Evolutionary conservation across 2,888 invertebrate genomes (phyloP).

Genomic region (Rutpela maculata): DNA sequence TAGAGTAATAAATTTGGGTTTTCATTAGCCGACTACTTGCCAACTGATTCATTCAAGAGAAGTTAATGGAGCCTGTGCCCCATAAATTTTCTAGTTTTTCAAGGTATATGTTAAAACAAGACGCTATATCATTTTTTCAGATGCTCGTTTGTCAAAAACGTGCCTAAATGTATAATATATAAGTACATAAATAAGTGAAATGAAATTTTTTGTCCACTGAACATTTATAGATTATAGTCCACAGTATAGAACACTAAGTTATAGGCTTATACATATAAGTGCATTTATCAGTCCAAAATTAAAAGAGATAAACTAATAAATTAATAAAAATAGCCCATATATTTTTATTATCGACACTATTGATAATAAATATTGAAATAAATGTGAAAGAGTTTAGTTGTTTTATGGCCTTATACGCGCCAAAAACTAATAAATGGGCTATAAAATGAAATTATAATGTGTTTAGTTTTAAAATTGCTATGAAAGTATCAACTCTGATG

Average conservation of each 20-base stretch:
- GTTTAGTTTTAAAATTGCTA: conserved; percentile 14
- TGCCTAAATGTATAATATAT: not conserved
- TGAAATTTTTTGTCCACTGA: not conserved
- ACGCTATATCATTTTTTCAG: not conserved
- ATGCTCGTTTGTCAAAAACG: not conserved
- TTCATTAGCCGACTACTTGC: not conserved
- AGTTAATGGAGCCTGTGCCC: not conserved
- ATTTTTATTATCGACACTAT: not conserved
- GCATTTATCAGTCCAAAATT: not conserved
- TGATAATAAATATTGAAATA: conserved; percentile 8
- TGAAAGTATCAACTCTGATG: not conserved
- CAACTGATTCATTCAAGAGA: not conserved
- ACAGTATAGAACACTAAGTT: too few species aligned
- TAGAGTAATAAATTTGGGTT: not conserved
- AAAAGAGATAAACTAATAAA: conserved; percentile 1
- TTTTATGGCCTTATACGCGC: not conserved
- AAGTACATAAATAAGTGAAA: not conserved
- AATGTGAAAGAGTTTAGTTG: not conserved
- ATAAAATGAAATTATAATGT: conserved; percentile 19
- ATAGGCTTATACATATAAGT: not conserved
- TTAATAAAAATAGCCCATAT: not conserved
- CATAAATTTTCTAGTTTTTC: not conserved
- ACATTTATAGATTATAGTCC: not conserved
- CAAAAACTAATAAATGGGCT: not conserved
- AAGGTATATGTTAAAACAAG: not conserved